Evolutionary conservation across 2,113 vertebrate genomes (phyloP).

Genomic region (Xiphophorus couchianus): DNA sequence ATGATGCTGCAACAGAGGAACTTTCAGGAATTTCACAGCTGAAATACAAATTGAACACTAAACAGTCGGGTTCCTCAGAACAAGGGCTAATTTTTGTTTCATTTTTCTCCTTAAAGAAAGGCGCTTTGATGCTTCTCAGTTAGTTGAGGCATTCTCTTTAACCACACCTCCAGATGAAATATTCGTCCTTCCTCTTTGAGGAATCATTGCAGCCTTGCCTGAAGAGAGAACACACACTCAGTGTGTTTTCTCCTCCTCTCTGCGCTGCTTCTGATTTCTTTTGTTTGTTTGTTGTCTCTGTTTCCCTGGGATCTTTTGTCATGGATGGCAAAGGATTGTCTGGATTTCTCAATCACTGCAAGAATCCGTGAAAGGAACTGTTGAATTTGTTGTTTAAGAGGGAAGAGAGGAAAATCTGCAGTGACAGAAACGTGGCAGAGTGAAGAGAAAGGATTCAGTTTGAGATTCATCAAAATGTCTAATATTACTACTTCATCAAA

Average conservation of each 20-base stretch:
- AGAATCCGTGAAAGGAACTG: conserved; percentile 7
- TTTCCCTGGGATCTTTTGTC: conserved; percentile 28
- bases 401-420: background rate
- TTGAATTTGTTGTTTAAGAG: conserved; percentile 23
- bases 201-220: conserved; percentile 2
- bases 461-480: background rate
- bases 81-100: too few relatives aligned
- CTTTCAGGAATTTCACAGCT: too few relatives aligned
- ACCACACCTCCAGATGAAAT: conserved; percentile 62
- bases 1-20: too few relatives aligned
- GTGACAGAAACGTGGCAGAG: background rate
- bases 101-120: background rate
- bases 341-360: conserved; percentile 6
- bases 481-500: background rate
- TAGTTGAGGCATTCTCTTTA: conserved; percentile 5
- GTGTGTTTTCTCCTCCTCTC: conserved; percentile 4
- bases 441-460: conserved; percentile 7
- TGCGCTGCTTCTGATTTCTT: background rate
- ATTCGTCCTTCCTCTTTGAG: conserved; percentile 31
- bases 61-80: too few relatives aligned
- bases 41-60: too few relatives aligned
- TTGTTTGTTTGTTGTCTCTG: background rate
- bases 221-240: background rate
- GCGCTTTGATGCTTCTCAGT: background rate
- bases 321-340: background rate